These are phyloP conservation scores for Plotosus lineatus DNA, from an alignment of 2,113 vertebrate genomes.

Conservation along the genomic window DNA sequence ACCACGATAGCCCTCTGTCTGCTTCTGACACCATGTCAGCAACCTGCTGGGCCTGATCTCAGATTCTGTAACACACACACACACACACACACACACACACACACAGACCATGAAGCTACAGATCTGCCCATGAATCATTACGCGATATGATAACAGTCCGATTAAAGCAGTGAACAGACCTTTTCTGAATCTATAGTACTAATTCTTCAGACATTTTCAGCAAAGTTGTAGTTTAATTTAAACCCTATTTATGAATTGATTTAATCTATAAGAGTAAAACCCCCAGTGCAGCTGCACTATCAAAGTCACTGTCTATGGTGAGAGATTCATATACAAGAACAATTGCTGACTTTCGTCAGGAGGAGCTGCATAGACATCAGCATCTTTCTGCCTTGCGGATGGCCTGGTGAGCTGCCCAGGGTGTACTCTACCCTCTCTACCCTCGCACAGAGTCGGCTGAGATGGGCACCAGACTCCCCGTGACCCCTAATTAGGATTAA, in stretches of 20 bases:
- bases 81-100: constrained; percentile 27
- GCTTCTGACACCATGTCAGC: constrained; percentile 94
- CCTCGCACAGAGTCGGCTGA: no score
- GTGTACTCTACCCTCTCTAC: no score
- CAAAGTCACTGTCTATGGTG: no score
- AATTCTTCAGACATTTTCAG: background rate
- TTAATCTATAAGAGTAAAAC: background rate
- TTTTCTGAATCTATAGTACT: constrained; percentile 23
- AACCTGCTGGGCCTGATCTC: constrained; percentile 88
- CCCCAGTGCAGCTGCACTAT: no score
- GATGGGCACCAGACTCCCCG: no score
- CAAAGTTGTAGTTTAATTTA: background rate
- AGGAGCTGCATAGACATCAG: no score
- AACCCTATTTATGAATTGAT: background rate
- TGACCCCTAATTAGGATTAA: no score
- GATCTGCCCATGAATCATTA: background rate
- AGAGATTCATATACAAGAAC: no score
- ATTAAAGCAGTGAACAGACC: constrained; percentile 34
- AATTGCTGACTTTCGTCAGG: no score
- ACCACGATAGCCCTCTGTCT: constrained; percentile 85
- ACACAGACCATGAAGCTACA: background rate
- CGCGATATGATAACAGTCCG: background rate
- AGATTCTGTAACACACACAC: constrained; percentile 74
- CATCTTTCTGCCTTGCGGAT: no score
- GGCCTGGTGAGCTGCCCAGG: no score